These are phyloP conservation scores for Prochilodus magdalenae DNA, from an alignment of 2,113 vertebrate species.

Conservation along the genomic window DNA sequence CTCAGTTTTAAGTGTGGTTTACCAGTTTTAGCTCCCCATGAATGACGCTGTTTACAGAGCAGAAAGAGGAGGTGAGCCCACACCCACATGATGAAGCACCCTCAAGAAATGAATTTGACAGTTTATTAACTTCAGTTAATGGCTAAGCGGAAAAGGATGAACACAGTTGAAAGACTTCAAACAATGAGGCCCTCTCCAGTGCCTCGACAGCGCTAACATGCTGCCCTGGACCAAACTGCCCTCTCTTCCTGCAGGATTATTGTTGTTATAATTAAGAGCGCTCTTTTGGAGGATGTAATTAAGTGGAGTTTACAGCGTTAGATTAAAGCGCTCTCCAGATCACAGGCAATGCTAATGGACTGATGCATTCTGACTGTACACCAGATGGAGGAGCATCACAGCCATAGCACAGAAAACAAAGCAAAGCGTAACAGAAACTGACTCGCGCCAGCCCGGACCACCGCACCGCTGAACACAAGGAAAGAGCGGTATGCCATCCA, in stretches of 20 bases:
- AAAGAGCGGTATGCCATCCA: no score
- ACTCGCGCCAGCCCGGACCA: not conserved
- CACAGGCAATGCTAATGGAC: slow-evolving; percentile 80
- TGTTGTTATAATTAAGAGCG: slow-evolving; percentile 71
- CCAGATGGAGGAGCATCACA: slow-evolving; percentile 74
- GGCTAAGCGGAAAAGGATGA: not conserved
- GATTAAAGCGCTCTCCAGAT: slow-evolving; percentile 83
- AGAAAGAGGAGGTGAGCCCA: not conserved
- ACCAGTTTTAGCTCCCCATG: not conserved
- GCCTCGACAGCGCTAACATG: slow-evolving; percentile 8
- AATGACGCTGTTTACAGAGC: not conserved
- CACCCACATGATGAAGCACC: not conserved
- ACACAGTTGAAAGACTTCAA: slow-evolving; percentile 6
- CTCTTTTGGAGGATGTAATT: slow-evolving; percentile 79
- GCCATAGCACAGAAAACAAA: slow-evolving; percentile 62
- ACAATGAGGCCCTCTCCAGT: slow-evolving; percentile 2
- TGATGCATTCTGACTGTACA: slow-evolving; percentile 79
- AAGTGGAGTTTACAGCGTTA: slow-evolving; percentile 81
- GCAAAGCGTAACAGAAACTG: slow-evolving; percentile 51
- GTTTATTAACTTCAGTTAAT: slow-evolving; percentile 2
- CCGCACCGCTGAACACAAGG: slow-evolving; percentile 6
- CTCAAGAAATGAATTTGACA: not conserved
- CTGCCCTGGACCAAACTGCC: slow-evolving; percentile 60
- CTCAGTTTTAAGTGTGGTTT: not conserved
- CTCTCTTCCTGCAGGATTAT: slow-evolving; percentile 72